phyloP scores from a whole-genome alignment of 2,113 vertebrate genomes.

The Tichodroma muraria region DNA sequence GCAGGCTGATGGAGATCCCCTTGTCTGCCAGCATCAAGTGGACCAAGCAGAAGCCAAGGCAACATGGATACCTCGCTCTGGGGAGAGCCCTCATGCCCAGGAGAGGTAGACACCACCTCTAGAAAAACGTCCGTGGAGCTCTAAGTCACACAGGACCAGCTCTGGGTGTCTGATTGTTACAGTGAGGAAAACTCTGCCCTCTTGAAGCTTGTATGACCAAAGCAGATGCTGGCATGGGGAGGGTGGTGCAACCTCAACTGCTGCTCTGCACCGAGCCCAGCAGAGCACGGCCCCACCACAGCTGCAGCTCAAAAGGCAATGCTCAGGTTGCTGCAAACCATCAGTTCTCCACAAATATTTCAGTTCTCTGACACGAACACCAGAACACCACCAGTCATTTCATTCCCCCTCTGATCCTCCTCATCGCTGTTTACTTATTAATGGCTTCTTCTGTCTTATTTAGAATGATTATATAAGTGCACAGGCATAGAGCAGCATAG shows the following conservation, averaged over 20 bases:
- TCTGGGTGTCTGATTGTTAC: background rate
- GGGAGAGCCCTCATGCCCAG: background rate
- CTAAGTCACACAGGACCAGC: background rate
- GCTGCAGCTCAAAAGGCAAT: background rate
- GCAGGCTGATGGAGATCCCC: background rate
- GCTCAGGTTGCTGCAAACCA: background rate
- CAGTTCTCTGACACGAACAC: background rate
- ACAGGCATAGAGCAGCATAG: background rate
- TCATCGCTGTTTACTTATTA: slow-evolving; percentile 48
- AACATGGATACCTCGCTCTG: background rate
- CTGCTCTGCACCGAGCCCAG: background rate
- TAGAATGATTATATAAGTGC: slow-evolving; percentile 38
- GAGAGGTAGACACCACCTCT: background rate
- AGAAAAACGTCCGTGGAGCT: background rate
- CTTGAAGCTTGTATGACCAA: background rate
- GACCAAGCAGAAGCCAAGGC: background rate
- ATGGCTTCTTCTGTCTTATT: slow-evolving; percentile 43
- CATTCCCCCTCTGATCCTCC: background rate
- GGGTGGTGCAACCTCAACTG: background rate
- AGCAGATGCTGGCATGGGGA: background rate
- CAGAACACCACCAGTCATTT: background rate
- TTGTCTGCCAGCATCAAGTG: background rate
- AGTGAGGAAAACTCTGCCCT: background rate
- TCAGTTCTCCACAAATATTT: background rate
- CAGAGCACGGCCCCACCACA: background rate